phyloP scores from a whole-genome alignment of 2,113 vertebrate species.

The Leptocoma aspasia region DNA sequence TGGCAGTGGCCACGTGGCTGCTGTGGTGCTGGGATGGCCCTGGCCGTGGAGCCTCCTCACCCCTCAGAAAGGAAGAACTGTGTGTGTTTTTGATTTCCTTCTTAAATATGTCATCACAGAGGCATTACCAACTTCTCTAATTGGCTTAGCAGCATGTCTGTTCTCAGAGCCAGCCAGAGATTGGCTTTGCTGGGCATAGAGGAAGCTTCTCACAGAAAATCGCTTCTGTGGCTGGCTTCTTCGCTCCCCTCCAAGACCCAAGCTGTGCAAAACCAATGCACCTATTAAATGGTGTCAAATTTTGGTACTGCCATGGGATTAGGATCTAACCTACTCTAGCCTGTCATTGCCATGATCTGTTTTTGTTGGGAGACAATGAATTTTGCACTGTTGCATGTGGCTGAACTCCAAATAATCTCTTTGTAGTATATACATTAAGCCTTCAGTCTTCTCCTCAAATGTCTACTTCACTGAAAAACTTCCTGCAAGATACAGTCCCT shows the following conservation, averaged over 20 bases:
- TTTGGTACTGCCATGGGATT: neutral
- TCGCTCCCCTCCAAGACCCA: neutral
- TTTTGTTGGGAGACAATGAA: neutral
- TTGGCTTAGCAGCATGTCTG: too few species aligned
- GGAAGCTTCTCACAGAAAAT: neutral
- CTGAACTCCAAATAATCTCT: neutral
- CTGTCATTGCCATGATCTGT: accelerated
- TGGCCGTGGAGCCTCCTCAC: accelerated
- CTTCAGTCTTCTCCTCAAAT: neutral
- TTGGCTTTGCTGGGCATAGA: neutral
- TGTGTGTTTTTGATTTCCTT: accelerated
- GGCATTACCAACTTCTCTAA: accelerated
- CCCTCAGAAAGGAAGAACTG: neutral
- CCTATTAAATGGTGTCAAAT: neutral
- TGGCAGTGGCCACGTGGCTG: neutral
- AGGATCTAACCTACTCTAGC: neutral
- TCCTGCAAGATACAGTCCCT: neutral
- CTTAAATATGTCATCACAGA: too few species aligned
- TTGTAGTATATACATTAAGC: neutral
- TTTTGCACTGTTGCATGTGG: neutral
- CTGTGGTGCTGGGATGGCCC: accelerated
- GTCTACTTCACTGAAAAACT: neutral
- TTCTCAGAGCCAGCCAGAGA: neutral
- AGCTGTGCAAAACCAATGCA: neutral
- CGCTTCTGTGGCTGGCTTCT: neutral